Evolutionary conservation across 2,888 invertebrate genomes (phyloP).

Genomic region (Biston stratarius): DNA sequence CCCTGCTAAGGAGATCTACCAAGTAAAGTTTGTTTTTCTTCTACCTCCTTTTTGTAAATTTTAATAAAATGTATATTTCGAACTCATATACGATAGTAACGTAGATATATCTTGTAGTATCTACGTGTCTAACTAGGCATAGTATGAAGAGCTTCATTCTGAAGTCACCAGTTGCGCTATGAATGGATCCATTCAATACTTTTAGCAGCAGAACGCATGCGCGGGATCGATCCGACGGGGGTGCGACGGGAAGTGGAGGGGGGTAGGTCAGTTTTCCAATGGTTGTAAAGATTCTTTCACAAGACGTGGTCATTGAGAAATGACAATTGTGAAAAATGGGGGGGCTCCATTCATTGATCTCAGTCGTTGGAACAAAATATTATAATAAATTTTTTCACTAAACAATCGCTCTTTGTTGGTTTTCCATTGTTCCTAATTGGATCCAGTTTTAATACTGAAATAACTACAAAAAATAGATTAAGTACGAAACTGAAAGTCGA

Average conservation of each 20-base stretch:
- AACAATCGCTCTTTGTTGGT: no score
- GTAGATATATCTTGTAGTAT: conserved; percentile 11
- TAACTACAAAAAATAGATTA: no score
- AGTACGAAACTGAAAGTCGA: no score
- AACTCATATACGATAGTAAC: conserved; percentile 21
- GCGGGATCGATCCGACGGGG: conserved; percentile 66
- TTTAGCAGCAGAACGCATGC: conserved; percentile 61
- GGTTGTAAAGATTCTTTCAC: conserved; percentile 7
- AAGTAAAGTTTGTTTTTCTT: no score
- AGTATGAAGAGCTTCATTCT: conserved; percentile 62
- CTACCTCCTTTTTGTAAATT: no score
- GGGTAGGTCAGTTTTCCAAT: conserved; percentile 42
- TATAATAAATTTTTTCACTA: no score
- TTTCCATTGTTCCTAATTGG: no score
- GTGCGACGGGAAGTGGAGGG: conserved; percentile 43
- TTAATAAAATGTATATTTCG: neutral
- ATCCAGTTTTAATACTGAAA: no score
- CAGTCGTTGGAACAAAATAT: neutral
- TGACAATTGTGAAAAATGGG: conserved; percentile 4
- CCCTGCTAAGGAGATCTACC: no score
- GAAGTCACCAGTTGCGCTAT: conserved; percentile 75
- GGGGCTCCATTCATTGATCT: neutral
- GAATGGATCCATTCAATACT: conserved; percentile 80
- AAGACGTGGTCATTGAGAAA: conserved; percentile 2
- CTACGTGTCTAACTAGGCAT: conserved; percentile 33